These are phyloP conservation scores for Elymnias hypermnestra DNA, from an alignment of 1,140 invertebrate genomes.

Conservation along the genomic window DNA sequence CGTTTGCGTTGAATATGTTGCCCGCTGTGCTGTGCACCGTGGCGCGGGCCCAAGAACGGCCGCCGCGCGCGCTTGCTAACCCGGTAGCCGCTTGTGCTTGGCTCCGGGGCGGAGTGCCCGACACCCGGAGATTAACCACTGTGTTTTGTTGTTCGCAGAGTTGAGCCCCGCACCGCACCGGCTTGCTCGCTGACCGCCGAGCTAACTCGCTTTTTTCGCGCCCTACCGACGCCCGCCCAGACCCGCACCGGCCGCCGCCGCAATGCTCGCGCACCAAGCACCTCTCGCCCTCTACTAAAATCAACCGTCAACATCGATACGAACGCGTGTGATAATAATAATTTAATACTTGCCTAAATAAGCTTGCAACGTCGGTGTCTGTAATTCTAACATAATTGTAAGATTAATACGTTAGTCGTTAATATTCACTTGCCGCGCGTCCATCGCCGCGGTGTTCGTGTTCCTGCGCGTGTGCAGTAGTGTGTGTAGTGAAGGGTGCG, in stretches of 20 bases:
- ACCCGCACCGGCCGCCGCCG: conserved; percentile 59
- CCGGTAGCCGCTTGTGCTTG: conserved; percentile 70
- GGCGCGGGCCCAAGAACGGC: conserved; percentile 46
- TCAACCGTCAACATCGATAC: conserved; percentile 69
- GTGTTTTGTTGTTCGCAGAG: conserved; percentile 77
- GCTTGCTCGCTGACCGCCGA: conserved; percentile 74
- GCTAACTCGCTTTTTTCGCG: conserved; percentile 72
- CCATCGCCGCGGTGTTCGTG: conserved; percentile 31
- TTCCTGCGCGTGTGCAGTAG: conserved; percentile 43
- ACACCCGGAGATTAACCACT: conserved; percentile 67
- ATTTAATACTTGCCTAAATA: conserved; percentile 71
- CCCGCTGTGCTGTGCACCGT: conserved; percentile 2
- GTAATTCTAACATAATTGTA: conserved; percentile 67
- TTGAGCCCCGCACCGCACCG: conserved; percentile 71
- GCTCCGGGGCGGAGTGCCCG: conserved; percentile 59
- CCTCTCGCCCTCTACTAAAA: conserved; percentile 70
- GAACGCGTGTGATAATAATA: conserved; percentile 74
- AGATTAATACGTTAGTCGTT: conserved; percentile 58
- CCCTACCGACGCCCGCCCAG: conserved; percentile 61
- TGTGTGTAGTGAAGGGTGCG: conserved; percentile 48
- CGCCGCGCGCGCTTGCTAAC: conserved; percentile 61
- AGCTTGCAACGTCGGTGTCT: conserved; percentile 73
- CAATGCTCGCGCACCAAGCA: conserved; percentile 70
- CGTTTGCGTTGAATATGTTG: too few species aligned
- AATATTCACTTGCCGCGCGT: conserved; percentile 38